Evolutionary conservation across 2,888 invertebrate species (phyloP), one percentile per base, ranked within the genome.

Genomic region (Orthosia cruda): DNA sequence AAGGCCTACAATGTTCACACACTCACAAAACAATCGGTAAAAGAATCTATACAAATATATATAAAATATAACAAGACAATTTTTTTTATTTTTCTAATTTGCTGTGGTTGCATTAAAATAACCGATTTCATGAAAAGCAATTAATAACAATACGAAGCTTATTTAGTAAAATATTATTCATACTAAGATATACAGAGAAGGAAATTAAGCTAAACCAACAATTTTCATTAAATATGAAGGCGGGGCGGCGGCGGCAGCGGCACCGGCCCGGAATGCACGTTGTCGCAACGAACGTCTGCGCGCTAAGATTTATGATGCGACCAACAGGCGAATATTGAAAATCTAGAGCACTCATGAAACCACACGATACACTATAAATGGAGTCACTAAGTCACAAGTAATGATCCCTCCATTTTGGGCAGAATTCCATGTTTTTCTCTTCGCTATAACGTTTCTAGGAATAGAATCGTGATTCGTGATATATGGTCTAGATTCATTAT

Each of bases 291-390:
- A 90, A 89, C 91, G 93, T 92, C 92, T 93, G 88, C 84, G 84
- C 89, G 87, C 89, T 84, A 94, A 95, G 95, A 95, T 95, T 95
- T 95, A 95, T 95, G 95, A 94, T 94, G 91, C 92, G 90, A 91
- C 95, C 95, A 95, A 95, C 95, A 94, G 93, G 95, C 95, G 94
- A 91, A 91, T 94, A 95, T 95, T 95, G 95, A 94, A 95, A 95
- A 95, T 94, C 92, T 93, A 92, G 90, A 92, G 89, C 92, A 92
- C 92, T 92, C 91, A 89, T 90, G 91, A 91, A 94, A 94, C 94
- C 93, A 88, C 94, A 91, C 89, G 91, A 92, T 94, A 91, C 92
- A 93, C 92, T 92, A 90, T 92, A 91, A 93, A 92, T 91, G 83
- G 85, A 93, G 90, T 91, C 85, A 79, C 82, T 80, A 87, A 87